A percentile compares a stretch with the other conserved stretches of the same genome.
Conservation (phyloP, 2,888 invertebrate genomes). For the Cremastinae sp. region DNA sequence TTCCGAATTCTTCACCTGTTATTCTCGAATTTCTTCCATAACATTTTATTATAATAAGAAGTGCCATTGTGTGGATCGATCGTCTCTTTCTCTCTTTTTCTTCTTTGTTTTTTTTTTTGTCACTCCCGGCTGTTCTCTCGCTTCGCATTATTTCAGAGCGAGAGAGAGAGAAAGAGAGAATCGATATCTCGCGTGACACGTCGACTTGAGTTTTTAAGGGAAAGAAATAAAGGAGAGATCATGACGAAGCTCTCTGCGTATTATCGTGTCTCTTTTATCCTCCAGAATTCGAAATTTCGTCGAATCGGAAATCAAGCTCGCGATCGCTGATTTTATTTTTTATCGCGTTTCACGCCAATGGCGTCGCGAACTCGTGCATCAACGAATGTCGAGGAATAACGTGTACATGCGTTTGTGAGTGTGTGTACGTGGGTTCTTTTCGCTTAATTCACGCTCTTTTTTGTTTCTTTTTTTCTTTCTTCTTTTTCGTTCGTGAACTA, state of each 20-base stretch:
- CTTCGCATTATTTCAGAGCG: no score
- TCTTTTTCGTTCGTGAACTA: slow-evolving; percentile 46
- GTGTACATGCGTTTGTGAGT: slow-evolving; percentile 49
- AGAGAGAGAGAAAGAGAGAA: no score
- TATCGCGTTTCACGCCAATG: slow-evolving; percentile 4
- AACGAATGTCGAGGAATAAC: slow-evolving; percentile 42
- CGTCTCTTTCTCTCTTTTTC: slow-evolving; percentile 14
- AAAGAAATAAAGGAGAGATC: slow-evolving; percentile 20
- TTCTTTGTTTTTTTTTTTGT: slow-evolving; percentile 15
- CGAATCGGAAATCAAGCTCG: slow-evolving; percentile 2
- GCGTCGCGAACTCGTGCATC: slow-evolving; percentile 22
- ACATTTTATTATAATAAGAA: slow-evolving; percentile 45
- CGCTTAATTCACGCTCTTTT: slow-evolving; percentile 8
- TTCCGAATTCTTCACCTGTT: slow-evolving; percentile 23
- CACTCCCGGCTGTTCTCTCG: no score
- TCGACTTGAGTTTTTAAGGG: slow-evolving; percentile 53
- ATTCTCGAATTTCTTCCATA: slow-evolving; percentile 19
- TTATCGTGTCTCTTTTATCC: slow-evolving; percentile 9
- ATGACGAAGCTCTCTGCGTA: slow-evolving; percentile 35
- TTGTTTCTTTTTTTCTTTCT: neutral
- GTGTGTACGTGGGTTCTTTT: no score
- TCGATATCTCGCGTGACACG: slow-evolving; percentile 50
- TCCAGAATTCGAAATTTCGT: slow-evolving; percentile 5
- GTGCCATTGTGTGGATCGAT: slow-evolving; percentile 48
- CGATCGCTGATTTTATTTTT: slow-evolving; percentile 7